A percentile compares a stretch with the other conserved stretches of the same genome.
These are phyloP conservation scores for Liasis olivaceus DNA, from an alignment of 2,797 vertebrate genomes.

Conservation along the genomic window DNA sequence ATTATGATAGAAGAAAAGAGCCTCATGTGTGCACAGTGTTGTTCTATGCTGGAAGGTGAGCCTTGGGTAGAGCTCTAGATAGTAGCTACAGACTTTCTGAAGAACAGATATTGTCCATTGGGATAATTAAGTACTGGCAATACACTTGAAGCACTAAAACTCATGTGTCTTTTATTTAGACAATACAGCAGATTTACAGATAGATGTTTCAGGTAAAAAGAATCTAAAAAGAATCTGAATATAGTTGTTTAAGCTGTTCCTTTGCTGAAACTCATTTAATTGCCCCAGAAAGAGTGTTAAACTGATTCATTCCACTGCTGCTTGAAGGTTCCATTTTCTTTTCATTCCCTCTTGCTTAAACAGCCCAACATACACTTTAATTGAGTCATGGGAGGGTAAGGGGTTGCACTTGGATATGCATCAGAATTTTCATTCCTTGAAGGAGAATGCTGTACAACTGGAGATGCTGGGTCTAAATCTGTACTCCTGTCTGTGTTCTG, in stretches of 20 bases:
- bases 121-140: constrained; percentile 1
- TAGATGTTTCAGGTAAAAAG: constrained; percentile 12
- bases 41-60: background rate
- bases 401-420: background rate
- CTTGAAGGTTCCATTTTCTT: background rate
- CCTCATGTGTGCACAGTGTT: background rate
- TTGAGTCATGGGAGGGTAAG: background rate
- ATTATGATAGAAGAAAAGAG: background rate
- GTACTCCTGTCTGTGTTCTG: background rate
- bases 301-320: background rate
- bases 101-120: background rate
- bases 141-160: background rate
- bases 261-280: background rate
- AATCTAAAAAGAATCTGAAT: background rate
- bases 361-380: background rate
- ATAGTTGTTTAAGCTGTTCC: background rate
- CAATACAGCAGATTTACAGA: background rate
- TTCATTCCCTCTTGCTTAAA: background rate
- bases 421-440: background rate
- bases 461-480: background rate
- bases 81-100: background rate
- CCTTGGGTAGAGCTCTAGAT: background rate
- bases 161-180: background rate
- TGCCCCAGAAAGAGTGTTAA: background rate
- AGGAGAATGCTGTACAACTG: background rate